These are phyloP conservation scores for Ceramica pisi DNA, from an alignment of 2,888 invertebrate genomes.

Conservation along the genomic window DNA sequence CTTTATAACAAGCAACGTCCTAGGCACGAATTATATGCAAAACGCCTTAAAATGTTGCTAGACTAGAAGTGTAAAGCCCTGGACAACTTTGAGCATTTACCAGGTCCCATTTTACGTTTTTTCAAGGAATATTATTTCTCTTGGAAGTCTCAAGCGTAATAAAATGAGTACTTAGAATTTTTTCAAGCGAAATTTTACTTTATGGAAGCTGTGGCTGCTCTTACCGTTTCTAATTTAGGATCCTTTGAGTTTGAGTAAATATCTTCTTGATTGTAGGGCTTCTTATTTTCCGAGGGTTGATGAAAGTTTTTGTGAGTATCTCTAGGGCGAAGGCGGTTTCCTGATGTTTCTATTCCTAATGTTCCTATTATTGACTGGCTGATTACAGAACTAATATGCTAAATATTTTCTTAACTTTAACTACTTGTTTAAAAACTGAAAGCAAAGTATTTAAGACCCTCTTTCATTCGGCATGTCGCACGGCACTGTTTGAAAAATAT, in stretches of 20 bases:
- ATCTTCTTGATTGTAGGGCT: constrained; percentile 3
- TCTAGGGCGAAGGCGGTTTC: neutral
- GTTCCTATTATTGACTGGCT: neutral
- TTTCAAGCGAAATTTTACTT: constrained; percentile 53
- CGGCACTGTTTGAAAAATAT: too few species aligned
- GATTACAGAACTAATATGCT: neutral
- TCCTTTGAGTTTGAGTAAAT: constrained; percentile 53
- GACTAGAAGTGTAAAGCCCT: constrained; percentile 12
- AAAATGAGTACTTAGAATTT: constrained; percentile 57
- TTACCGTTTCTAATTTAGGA: constrained; percentile 42
- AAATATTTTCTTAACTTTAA: too few species aligned
- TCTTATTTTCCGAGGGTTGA: neutral
- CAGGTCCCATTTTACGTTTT: constrained; percentile 48
- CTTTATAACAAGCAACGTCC: constrained; percentile 45
- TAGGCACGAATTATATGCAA: constrained; percentile 49
- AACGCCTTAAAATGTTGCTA: constrained; percentile 47
- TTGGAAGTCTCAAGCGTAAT: constrained; percentile 45
- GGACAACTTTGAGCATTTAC: constrained; percentile 50
- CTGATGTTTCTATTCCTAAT: neutral
- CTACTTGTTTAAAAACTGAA: too few species aligned
- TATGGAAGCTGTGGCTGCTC: constrained; percentile 26
- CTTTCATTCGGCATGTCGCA: too few species aligned
- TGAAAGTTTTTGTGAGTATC: neutral
- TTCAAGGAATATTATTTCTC: constrained; percentile 56
- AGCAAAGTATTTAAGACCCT: too few species aligned